Evolutionary conservation across 2,888 invertebrate species (phyloP).

Genomic region (Leptinotarsa tumamoca): DNA sequence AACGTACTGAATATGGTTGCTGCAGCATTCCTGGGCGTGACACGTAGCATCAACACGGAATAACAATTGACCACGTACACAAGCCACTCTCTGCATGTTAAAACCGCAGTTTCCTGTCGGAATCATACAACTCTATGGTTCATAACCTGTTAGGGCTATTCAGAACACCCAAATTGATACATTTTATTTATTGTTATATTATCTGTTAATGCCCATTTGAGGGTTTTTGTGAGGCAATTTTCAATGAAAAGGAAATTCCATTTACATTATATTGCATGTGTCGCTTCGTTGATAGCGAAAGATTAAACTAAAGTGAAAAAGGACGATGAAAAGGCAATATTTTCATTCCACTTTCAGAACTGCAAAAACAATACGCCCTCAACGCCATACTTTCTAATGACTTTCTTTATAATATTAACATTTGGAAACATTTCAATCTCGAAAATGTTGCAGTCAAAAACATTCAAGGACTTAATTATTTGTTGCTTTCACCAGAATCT

Average conservation of each 20-base stretch:
- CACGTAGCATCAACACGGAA: slow-evolving; percentile 62
- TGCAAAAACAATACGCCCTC: no score
- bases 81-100: slow-evolving; percentile 62
- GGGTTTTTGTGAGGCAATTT: neutral
- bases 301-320: no score
- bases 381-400: no score
- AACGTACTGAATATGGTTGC: slow-evolving; percentile 43
- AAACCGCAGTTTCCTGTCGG: slow-evolving; percentile 64
- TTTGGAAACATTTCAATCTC: no score
- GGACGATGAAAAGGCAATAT: no score
- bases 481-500: no score
- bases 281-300: no score
- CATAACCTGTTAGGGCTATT: slow-evolving; percentile 50
- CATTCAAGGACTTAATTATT: no score
- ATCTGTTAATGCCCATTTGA: slow-evolving; percentile 25
- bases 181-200: slow-evolving; percentile 35
- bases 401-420: no score
- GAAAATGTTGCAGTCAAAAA: no score
- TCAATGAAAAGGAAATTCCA: neutral
- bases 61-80: slow-evolving; percentile 65
- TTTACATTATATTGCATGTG: no score
- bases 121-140: slow-evolving; percentile 58
- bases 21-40: slow-evolving; percentile 64
- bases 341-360: no score
- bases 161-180: slow-evolving; percentile 45